Evolutionary conservation across 2,888 invertebrate species (phyloP).

Genomic region (Dorcus hopei): DNA sequence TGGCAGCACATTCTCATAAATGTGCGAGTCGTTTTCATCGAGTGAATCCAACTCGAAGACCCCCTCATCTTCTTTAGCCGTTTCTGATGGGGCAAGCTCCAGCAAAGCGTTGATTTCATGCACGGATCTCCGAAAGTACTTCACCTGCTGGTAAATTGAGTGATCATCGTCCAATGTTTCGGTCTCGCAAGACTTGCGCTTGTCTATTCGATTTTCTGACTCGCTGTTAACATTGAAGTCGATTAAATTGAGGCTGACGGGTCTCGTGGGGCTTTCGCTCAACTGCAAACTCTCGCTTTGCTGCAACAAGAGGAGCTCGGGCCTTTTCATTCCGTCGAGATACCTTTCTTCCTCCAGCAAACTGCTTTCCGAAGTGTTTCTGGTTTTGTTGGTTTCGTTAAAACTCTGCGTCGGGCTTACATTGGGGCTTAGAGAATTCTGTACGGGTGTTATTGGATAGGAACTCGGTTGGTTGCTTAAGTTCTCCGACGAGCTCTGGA

Average conservation of each 20-base stretch:
- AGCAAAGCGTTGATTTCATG: conserved; percentile 69
- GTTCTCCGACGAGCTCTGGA: conserved; percentile 41
- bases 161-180: conserved; percentile 41
- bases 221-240: conserved; percentile 33
- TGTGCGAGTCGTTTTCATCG: conserved; percentile 30
- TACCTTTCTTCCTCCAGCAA: neutral
- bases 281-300: conserved; percentile 13
- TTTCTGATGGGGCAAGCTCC: conserved; percentile 22
- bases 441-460: conserved; percentile 40
- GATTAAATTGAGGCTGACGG: conserved; percentile 37
- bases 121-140: conserved; percentile 69
- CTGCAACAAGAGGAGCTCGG: neutral
- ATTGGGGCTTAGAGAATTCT: conserved; percentile 40
- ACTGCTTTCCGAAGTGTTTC: conserved; percentile 29
- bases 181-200: conserved; percentile 42
- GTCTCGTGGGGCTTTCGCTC: conserved; percentile 22
- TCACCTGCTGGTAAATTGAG: conserved; percentile 70
- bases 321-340: neutral
- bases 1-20: conserved; percentile 20
- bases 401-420: conserved; percentile 38
- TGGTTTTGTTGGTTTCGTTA: conserved; percentile 18
- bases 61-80: conserved; percentile 3
- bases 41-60: conserved; percentile 15
- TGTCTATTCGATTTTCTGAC: conserved; percentile 32
- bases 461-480: conserved; percentile 45